phyloP scores from a whole-genome alignment of 2,888 invertebrate genomes.

The Latrodectus hesperus region DNA sequence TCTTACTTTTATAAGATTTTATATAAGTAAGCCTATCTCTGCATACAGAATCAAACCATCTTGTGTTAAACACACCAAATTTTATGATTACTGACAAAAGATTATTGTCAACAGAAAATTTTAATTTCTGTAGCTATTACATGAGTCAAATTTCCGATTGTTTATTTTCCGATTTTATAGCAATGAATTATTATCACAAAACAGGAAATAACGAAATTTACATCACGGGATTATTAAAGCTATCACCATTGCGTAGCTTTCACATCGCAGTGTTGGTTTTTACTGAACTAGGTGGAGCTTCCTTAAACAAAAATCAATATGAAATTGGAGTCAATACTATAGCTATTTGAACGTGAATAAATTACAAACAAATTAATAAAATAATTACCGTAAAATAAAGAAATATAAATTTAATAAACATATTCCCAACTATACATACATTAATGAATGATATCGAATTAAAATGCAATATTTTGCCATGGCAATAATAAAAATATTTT shows the following conservation, averaged over 20 bases:
- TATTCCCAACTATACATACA: too few relatives aligned
- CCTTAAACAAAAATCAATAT: background rate
- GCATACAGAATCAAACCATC: background rate
- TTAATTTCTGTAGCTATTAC: background rate
- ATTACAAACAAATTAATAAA: too few relatives aligned
- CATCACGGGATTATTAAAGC: background rate
- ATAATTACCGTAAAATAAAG: too few relatives aligned
- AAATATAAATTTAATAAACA: too few relatives aligned
- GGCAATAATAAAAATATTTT: too few relatives aligned
- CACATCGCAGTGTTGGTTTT: background rate
- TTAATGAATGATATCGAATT: too few relatives aligned
- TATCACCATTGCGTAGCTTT: background rate
- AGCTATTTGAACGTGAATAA: too few relatives aligned
- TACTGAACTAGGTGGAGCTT: slow-evolving; percentile 5
- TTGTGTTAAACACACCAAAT: background rate
- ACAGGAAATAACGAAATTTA: background rate
- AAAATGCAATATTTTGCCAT: too few relatives aligned
- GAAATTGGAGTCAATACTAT: background rate
- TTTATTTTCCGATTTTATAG: background rate
- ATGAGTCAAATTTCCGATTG: background rate
- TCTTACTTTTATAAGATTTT: background rate
- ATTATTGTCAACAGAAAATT: background rate
- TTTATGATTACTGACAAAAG: background rate
- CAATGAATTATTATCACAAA: background rate
- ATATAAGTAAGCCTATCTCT: background rate